Evolutionary conservation across 1,140 invertebrate genomes (phyloP).

Genomic region (Vanessa atalanta): DNA sequence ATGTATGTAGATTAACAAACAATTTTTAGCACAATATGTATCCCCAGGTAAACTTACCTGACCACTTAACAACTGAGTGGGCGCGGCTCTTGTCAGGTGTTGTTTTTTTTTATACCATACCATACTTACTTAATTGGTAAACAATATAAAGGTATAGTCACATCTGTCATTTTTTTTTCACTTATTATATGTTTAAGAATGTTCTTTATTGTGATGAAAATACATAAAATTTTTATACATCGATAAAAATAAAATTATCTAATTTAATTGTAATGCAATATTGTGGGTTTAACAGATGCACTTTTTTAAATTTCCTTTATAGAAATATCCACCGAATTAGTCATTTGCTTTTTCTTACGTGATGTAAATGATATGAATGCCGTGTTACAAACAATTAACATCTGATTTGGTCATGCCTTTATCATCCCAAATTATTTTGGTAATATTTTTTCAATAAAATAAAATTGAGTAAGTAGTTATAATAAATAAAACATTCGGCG

Average conservation of each 20-base stretch:
- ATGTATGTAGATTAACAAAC: constrained; percentile 19
- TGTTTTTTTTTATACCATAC: constrained; percentile 11
- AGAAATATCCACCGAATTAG: background rate
- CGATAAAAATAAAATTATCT: too few species aligned
- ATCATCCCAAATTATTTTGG: background rate
- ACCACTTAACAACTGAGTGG: background rate
- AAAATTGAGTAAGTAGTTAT: constrained; percentile 26
- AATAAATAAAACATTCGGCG: constrained; percentile 44
- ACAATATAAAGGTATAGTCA: constrained; percentile 4
- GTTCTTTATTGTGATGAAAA: too few species aligned
- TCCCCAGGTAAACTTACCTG: constrained; percentile 5
- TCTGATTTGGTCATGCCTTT: background rate
- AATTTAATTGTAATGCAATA: too few species aligned
- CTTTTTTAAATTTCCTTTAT: background rate
- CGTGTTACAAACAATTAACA: background rate
- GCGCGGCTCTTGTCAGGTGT: constrained; percentile 6
- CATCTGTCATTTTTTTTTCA: constrained; percentile 7
- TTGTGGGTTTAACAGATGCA: too few species aligned
- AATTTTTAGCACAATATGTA: constrained; percentile 4
- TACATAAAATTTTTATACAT: too few species aligned
- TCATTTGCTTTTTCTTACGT: background rate
- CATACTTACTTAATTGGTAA: background rate
- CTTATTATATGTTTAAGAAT: background rate
- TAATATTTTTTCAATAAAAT: background rate
- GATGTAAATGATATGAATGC: background rate